Evolutionary conservation across 2,888 invertebrate species (phyloP), one percentile per base, ranked within the genome.

Genomic region (Tribolium freemani): DNA sequence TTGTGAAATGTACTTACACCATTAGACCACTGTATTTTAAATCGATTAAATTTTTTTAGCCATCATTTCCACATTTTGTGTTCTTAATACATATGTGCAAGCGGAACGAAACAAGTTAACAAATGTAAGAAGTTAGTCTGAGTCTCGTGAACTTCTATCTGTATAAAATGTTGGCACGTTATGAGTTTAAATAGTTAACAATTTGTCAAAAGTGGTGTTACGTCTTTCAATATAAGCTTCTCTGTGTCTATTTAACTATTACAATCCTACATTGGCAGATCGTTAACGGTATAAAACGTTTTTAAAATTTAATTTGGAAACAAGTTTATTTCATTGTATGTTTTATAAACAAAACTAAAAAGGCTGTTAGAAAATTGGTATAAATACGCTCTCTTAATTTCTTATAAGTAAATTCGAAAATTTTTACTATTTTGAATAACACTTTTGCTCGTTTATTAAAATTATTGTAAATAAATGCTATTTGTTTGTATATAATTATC

Each of bases 1-100:
- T 84, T 84, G 82, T 83, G 82, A 80, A 82, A 80, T 83, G 84
- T 84, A 84, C 84, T 84, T 84, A 84, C 82, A 81, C 73, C 67
- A 75, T 74, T 74, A 74, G 73, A 77, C 70, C 75, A 71, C 74
- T 77, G 75, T 76, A 76, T 78, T 78, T 77, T 75, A 70, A 75
- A 73, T 68, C 64, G 63, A 75, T 77, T 76, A 74, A 75, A 75
- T 75, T 74, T 76, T n/a, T 75, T 70, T 70, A 70, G 56, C 46
- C 46, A 11, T 44, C 30, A 66, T 64, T 71, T 64, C 50, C 48
- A 53, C 51, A 16, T 58, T 57, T 69, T 69, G 51, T 60, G 58
- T 68, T 75, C 71, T 67, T 51, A 11, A 48, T 63, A 75, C 8
- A 31, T 74, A 72, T 50, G 56, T 50, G 61, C 72, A 74, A 45